Evolutionary conservation across 2,888 invertebrate species (phyloP).

Genomic region (Acheta domesticus): DNA sequence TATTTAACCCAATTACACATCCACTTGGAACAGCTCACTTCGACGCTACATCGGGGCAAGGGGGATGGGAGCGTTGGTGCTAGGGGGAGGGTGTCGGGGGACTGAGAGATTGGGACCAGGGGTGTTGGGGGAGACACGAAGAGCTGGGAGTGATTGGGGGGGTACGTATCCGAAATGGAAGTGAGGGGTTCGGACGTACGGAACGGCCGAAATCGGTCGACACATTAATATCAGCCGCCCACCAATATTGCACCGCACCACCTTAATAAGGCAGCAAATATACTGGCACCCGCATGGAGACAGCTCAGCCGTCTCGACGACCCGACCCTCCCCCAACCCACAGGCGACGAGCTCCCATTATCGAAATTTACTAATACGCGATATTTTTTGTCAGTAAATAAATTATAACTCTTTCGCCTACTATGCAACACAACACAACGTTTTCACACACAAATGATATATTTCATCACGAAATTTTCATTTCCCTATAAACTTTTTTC

Average conservation of each 20-base stretch:
- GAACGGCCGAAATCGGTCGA: neutral
- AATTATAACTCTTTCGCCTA: constrained; percentile 26
- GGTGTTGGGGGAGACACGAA: neutral
- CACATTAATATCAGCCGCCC: neutral
- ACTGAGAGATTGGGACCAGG: neutral
- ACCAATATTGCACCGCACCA: neutral
- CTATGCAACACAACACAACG: constrained; percentile 10
- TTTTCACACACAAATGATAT: constrained; percentile 30
- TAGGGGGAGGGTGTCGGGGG: neutral
- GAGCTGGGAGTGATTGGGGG: neutral
- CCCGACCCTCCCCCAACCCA: neutral
- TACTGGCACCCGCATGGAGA: neutral
- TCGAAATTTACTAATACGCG: constrained; percentile 37
- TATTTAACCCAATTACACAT: neutral
- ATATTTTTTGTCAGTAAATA: constrained; percentile 34
- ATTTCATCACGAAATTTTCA: constrained; percentile 39
- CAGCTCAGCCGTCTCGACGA: neutral
- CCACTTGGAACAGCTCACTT: neutral
- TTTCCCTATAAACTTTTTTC: constrained; percentile 36
- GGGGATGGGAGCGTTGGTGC: neutral
- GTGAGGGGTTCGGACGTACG: neutral
- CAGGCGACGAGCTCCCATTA: constrained; percentile 26
- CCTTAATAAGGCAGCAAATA: constrained; percentile 24
- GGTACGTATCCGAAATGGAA: neutral
- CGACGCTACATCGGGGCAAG: neutral